Evolutionary conservation across 1,140 invertebrate genomes (phyloP), one percentile per base, ranked within the genome.

Genomic region (Heliconius congener): DNA sequence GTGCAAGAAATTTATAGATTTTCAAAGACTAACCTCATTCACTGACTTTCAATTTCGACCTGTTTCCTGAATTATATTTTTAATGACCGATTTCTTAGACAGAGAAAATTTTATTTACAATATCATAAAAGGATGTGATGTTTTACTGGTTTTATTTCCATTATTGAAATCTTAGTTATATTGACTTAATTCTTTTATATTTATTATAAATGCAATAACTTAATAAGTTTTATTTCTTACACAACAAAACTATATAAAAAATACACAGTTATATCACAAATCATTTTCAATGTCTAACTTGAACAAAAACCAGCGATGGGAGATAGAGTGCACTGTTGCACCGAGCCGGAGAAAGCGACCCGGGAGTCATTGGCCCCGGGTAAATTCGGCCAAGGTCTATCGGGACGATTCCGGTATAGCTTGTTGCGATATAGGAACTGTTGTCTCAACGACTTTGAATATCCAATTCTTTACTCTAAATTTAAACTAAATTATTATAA

Each of bases 381-480:
- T 88, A 88, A 93, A 93, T 92, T 93, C 91, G 91, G 91, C 91
- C 91, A 94, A 94, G 91, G 91, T 94, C 91, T 90, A 81, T 76
- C 84, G 83, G 55, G 86, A 81, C 82, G 71, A 73, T 82, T 81
- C 80, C 82, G 75, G 81, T 81, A 72, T 71, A 77, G 77, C 79
- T 81, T 73, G 52, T 60, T 70, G 55, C n/a, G 73, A 70, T 71
- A 60, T 57, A 78, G 72, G 46, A 77, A 77, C 52, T 34, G 75
- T 71, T 23, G 30, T 57, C 27, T 66, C 16, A 66, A 30, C n/a
- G 13, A 46, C 27, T 30, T 18, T 2, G 16, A 8, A 74, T 30
- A 74, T 57, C 34, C 0, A 3, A n/a, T 34, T 52, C 16, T 23
- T 74, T 23, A 52, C 37, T 71, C 4, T 23, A 71, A 46, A 16